A percentile compares a stretch with the other conserved stretches of the same genome.
These are phyloP conservation scores for Zeus faber DNA, from an alignment of 2,113 vertebrate genomes.

Conservation along the genomic window DNA sequence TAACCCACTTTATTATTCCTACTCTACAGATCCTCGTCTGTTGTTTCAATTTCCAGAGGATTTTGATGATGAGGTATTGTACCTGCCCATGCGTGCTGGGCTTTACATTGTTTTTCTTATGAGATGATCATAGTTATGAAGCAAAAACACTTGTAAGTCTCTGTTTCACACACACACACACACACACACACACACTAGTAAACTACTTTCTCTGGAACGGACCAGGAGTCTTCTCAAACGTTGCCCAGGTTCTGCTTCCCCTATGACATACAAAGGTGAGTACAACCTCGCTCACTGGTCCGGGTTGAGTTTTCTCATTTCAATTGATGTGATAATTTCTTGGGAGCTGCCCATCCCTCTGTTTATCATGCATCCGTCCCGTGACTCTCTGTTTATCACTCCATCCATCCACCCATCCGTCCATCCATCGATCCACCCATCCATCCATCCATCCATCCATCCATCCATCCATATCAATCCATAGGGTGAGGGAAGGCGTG, in stretches of 20 bases:
- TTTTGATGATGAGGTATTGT: constrained; percentile 58
- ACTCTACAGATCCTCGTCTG: constrained; percentile 64
- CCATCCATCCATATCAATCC: constrained; percentile 1
- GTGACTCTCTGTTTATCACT: not conserved
- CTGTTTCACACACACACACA: not conserved
- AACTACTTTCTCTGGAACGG: too few relatives aligned
- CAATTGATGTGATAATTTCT: not conserved
- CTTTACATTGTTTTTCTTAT: not conserved
- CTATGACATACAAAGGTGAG: constrained; percentile 84
- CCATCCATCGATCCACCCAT: too few relatives aligned
- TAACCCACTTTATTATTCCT: too few relatives aligned
- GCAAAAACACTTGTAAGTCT: not conserved
- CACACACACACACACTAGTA: constrained; percentile 3
- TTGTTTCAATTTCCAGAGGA: constrained; percentile 72
- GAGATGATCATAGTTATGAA: not conserved
- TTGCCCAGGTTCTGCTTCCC: constrained; percentile 89
- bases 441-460: not conserved
- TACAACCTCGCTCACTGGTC: not conserved
- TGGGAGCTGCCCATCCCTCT: not conserved
- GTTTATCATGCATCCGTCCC: not conserved
- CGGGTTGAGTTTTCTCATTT: not conserved
- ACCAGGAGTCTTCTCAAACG: constrained; percentile 78
- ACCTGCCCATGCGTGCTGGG: too few relatives aligned
- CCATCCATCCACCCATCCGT: not conserved
- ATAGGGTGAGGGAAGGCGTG: constrained; percentile 70